These are phyloP conservation scores for Chelonoidis abingdonii DNA, from an alignment of 2,113 vertebrate genomes.

Conservation along the genomic window DNA sequence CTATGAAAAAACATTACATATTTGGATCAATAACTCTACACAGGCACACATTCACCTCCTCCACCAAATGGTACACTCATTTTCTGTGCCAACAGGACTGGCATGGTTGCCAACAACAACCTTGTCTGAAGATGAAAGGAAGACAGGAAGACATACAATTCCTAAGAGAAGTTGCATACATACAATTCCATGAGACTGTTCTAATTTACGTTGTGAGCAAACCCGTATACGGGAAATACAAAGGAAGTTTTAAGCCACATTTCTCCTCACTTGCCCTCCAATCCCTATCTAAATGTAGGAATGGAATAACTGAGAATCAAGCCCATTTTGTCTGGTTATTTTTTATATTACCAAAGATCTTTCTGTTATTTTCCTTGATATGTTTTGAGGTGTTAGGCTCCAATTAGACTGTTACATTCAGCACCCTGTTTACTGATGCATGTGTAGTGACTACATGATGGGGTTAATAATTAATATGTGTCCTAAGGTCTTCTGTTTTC, in stretches of 20 bases:
- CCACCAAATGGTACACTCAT: slow-evolving; percentile 33
- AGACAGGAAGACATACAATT: neutral
- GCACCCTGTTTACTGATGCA: neutral
- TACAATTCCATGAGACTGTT: neutral
- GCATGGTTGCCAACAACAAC: slow-evolving; percentile 13
- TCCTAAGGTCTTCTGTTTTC: neutral
- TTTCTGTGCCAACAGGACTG: neutral
- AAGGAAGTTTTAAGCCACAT: neutral
- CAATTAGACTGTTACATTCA: neutral
- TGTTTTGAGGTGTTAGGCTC: neutral
- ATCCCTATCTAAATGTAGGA: neutral
- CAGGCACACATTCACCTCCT: neutral
- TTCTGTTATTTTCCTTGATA: neutral
- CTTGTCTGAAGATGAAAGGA: neutral
- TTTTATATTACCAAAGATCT: neutral
- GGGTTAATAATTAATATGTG: neutral
- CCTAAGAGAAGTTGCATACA: neutral
- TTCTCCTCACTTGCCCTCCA: neutral
- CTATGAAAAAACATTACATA: neutral
- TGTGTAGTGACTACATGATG: neutral
- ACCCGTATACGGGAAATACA: neutral
- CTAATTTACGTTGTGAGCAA: neutral
- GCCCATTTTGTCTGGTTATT: neutral
- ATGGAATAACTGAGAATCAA: neutral
- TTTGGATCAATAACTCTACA: slow-evolving; percentile 1